Evolutionary conservation across 2,113 vertebrate species (phyloP).

Genomic region (Pachyramphus minor): DNA sequence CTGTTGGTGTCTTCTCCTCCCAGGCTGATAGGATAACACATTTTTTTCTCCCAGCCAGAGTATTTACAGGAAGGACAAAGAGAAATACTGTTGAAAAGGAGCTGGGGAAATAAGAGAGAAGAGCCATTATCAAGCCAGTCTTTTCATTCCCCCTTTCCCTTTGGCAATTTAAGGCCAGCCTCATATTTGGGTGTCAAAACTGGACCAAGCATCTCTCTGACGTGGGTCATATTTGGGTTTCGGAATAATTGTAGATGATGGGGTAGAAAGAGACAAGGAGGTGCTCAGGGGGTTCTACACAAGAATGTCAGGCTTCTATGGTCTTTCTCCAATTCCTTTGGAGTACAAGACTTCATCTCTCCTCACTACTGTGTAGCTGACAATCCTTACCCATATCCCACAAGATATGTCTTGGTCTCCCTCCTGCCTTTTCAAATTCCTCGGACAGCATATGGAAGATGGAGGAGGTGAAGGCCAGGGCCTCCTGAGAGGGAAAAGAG

Average conservation of each 20-base stretch:
- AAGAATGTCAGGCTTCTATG: not conserved
- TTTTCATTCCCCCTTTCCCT: not conserved
- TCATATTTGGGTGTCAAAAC: not conserved
- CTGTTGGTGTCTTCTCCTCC: not conserved
- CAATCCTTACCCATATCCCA: not conserved
- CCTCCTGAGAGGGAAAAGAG: not conserved
- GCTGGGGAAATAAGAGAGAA: not conserved
- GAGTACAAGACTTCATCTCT: not conserved
- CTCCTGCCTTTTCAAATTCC: not conserved
- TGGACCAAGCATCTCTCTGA: not conserved
- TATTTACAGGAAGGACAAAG: not conserved
- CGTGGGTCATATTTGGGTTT: not conserved
- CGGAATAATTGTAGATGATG: not conserved
- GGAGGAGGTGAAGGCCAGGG: not conserved
- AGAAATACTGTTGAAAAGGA: not conserved
- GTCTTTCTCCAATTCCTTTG: not conserved
- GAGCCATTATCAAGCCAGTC: not conserved
- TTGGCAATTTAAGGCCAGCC: not conserved
- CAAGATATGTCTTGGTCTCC: not conserved
- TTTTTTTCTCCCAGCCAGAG: not conserved
- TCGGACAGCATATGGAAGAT: not conserved
- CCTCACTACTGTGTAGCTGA: not conserved
- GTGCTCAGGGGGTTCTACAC: not conserved
- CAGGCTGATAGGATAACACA: not conserved
- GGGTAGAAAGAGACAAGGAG: not conserved